phyloP scores from a whole-genome alignment of 2,113 vertebrate species.

The Lethenteron camtschaticum region DNA sequence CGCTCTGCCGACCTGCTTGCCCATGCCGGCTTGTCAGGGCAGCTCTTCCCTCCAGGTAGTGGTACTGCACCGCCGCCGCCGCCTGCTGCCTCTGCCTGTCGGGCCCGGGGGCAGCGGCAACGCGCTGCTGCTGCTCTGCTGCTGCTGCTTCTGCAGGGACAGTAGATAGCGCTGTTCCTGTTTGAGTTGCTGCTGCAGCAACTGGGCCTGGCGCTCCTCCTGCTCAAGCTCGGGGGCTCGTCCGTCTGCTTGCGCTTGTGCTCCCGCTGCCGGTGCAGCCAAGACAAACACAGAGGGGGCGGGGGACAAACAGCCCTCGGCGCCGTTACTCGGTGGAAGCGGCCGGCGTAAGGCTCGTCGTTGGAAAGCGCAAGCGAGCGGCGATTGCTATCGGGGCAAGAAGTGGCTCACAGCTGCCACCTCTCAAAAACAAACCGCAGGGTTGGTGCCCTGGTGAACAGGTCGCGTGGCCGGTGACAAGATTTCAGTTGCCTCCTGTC shows the following conservation, averaged over 20 bases:
- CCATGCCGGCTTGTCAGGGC: not conserved
- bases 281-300: no score
- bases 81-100: not conserved
- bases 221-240: not conserved
- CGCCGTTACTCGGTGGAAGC: no score
- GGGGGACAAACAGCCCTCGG: no score
- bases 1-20: not conserved
- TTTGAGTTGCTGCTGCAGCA: constrained; percentile 3
- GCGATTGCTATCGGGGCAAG: no score
- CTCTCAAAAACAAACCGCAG: no score
- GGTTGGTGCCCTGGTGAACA: no score
- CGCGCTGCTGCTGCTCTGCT: not conserved
- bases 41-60: not conserved
- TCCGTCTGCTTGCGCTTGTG: not conserved
- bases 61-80: not conserved
- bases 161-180: not conserved
- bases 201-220: not conserved
- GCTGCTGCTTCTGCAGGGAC: constrained; percentile 3
- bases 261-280: not conserved
- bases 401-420: no score
- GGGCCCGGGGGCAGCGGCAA: not conserved
- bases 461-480: no score
- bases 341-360: no score
- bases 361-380: no score
- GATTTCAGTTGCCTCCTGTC: no score